A percentile compares a stretch with the other conserved stretches of the same genome.
Evolutionary conservation across 2,113 vertebrate species (phyloP).

Genomic region (Mormyrus lacerda): DNA sequence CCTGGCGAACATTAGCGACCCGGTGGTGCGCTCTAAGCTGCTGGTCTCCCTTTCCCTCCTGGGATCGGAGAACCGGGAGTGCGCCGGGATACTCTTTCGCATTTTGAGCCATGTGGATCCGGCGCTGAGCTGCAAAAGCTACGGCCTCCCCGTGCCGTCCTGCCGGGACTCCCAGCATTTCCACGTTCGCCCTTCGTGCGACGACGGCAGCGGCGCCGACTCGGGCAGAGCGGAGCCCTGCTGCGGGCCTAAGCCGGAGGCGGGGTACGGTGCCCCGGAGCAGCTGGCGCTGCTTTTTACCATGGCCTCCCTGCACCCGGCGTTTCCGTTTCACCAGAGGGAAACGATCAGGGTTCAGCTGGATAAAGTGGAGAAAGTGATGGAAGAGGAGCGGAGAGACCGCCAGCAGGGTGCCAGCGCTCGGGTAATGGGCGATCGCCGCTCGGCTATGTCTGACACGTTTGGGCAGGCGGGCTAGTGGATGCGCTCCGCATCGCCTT

Average conservation of each 20-base stretch:
- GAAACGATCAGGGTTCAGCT: conserved; percentile 77
- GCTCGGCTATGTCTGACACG: background rate
- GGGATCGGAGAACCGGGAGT: conserved; percentile 89
- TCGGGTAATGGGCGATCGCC: conserved; percentile 19
- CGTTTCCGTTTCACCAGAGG: conserved; percentile 91
- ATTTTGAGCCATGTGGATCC: conserved; percentile 75
- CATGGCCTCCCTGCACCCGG: conserved; percentile 92
- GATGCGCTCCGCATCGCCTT: too few relatives aligned
- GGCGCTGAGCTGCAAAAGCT: conserved; percentile 51
- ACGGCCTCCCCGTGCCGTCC: conserved; percentile 35
- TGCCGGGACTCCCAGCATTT: conserved; percentile 24
- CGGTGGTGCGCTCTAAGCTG: conserved; percentile 77
- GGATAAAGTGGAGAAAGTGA: conserved; percentile 62
- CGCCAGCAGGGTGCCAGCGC: conserved; percentile 10
- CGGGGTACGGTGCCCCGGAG: conserved; percentile 60
- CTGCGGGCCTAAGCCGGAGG: conserved; percentile 42
- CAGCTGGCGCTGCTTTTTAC: conserved; percentile 88
- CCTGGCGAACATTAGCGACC: conserved; percentile 74
- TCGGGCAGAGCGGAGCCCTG: conserved; percentile 27
- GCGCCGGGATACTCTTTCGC: conserved; percentile 79
- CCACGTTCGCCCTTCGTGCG: conserved; percentile 20
- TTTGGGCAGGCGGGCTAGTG: background rate
- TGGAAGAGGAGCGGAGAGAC: conserved; percentile 34
- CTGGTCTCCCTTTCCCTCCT: conserved; percentile 86
- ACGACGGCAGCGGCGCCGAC: conserved; percentile 7